phyloP scores from a whole-genome alignment of 2,113 vertebrate species.

The Prionailurus bengalensis region DNA sequence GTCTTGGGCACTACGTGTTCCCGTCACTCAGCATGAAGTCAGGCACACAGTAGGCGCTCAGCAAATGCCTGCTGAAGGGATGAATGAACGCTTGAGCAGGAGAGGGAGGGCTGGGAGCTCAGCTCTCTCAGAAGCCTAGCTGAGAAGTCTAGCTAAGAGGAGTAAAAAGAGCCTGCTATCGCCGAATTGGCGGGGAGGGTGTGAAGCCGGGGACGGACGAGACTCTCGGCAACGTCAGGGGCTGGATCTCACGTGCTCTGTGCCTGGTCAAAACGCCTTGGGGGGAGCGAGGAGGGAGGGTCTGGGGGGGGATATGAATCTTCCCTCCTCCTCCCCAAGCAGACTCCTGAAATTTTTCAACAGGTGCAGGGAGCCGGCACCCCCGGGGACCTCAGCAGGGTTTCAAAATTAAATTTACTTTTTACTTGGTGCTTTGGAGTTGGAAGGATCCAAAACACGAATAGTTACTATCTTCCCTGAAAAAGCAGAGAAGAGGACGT shows the following conservation, averaged over 20 bases:
- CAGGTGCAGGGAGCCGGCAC: background rate
- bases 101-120: no score
- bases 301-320: no score
- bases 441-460: background rate
- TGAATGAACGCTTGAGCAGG: background rate
- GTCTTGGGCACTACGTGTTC: background rate
- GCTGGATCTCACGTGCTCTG: background rate
- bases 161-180: background rate
- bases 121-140: background rate
- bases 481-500: no score
- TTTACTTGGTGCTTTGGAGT: background rate
- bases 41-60: background rate
- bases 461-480: background rate
- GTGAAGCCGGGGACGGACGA: no score
- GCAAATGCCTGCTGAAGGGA: background rate
- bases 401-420: background rate
- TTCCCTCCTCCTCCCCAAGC: background rate
- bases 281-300: background rate
- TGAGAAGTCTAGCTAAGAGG: background rate
- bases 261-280: background rate
- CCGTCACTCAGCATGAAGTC: background rate
- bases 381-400: background rate
- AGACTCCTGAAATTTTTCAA: background rate
- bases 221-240: background rate
- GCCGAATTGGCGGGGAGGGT: background rate